These are phyloP conservation scores for Drosophila insularis DNA, from an alignment of 1,140 invertebrate genomes.

Conservation along the genomic window DNA sequence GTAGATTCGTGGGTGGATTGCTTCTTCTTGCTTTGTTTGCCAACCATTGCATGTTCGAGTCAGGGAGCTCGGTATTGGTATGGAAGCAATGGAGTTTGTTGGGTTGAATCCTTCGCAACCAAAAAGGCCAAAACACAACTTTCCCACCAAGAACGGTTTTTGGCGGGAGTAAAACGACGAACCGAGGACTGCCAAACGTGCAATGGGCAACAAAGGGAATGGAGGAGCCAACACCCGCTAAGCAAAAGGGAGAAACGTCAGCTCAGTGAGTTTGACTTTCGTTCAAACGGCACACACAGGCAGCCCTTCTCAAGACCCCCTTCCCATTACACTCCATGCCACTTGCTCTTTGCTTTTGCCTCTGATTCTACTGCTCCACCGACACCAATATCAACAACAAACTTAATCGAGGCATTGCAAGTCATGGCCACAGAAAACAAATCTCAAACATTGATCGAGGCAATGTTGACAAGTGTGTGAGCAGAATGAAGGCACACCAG, in stretches of 20 bases:
- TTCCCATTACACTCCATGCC: not conserved
- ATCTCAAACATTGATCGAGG: constrained; percentile 48
- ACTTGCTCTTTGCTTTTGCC: not conserved
- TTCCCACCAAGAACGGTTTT: constrained; percentile 54
- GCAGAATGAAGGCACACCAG: constrained; percentile 7
- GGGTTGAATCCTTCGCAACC: constrained; percentile 64
- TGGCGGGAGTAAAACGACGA: not conserved
- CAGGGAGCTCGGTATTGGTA: too few species aligned
- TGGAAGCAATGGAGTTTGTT: too few species aligned
- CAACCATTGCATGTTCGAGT: constrained; percentile 58
- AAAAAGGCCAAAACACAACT: constrained; percentile 77
- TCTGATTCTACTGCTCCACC: constrained; percentile 4
- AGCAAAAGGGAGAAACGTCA: constrained; percentile 65
- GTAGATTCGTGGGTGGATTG: not conserved
- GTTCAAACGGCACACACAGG: constrained; percentile 9
- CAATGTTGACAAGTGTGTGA: constrained; percentile 44
- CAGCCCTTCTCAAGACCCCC: not conserved
- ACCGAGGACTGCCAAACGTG: not conserved
- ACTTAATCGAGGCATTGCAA: constrained; percentile 41
- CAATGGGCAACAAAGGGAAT: not conserved
- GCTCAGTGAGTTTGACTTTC: constrained; percentile 67
- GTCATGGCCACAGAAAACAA: constrained; percentile 44
- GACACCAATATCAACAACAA: constrained; percentile 18
- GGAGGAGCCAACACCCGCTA: constrained; percentile 43
- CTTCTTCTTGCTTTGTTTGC: constrained; percentile 55